These are phyloP conservation scores for Trididemnum clinides DNA, from an alignment of 23 tunicate genomes.

Conservation along the genomic window DNA sequence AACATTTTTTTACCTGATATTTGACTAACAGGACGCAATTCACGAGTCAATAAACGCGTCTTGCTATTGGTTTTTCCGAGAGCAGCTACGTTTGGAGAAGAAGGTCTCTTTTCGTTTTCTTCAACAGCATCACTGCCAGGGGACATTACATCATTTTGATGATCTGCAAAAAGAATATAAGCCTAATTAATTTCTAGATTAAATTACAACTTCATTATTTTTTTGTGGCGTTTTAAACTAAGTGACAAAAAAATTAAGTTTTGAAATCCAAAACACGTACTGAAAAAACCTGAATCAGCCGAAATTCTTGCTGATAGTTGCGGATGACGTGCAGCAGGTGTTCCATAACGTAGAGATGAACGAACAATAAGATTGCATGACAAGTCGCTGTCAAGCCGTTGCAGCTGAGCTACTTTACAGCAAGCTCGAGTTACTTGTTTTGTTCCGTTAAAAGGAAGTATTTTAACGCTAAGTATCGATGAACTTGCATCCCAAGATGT, in stretches of 20 bases:
- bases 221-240: no score
- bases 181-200: not conserved
- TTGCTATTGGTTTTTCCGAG: constrained; percentile 5
- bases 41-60: not conserved
- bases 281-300: constrained; percentile 61
- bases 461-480: not conserved
- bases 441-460: not conserved
- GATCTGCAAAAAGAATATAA: constrained; percentile 33
- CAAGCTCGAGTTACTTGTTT: not conserved
- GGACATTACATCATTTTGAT: constrained; percentile 87
- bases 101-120: constrained; percentile 70
- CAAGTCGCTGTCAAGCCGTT: constrained; percentile 8
- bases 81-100: constrained; percentile 60
- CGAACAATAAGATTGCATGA: not conserved
- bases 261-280: constrained; percentile 21
- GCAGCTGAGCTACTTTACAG: not conserved
- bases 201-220: not conserved
- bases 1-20: constrained; percentile 15
- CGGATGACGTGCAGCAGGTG: constrained; percentile 19
- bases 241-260: not conserved
- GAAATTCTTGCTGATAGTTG: constrained; percentile 42
- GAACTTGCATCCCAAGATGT: constrained; percentile 5
- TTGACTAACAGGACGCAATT: not conserved
- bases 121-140: constrained; percentile 46
- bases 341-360: not conserved